Conservation (phyloP, 2,888 invertebrate species). For the Drosophila macrospina region DNA sequence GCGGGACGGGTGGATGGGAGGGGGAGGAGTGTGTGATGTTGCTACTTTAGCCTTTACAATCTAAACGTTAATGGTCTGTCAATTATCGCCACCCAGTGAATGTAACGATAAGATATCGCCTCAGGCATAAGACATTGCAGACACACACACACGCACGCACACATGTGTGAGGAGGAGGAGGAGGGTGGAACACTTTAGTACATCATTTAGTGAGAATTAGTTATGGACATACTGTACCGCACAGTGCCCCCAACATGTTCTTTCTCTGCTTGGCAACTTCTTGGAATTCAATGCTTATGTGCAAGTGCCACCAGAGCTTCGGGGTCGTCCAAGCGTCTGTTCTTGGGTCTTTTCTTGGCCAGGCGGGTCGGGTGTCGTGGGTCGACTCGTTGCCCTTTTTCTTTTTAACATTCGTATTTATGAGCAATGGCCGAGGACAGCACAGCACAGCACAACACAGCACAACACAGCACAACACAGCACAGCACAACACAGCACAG, state of each 20-base stretch:
- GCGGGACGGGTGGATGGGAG: not conserved
- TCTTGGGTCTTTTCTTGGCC: not conserved
- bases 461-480: constrained; percentile 9
- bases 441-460: constrained; percentile 18
- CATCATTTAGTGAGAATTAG: constrained; percentile 79
- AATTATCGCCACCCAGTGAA: constrained; percentile 81
- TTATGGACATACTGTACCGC: constrained; percentile 72
- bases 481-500: constrained; percentile 15
- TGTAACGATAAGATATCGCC: constrained; percentile 78
- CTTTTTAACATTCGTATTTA: constrained; percentile 75
- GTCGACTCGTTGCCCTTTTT: constrained; percentile 52
- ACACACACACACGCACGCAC: constrained; percentile 24
- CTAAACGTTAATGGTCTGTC: constrained; percentile 80
- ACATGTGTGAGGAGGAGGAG: not conserved
- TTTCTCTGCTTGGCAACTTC: constrained; percentile 8
- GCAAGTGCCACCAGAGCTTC: constrained; percentile 32
- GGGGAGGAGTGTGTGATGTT: constrained; percentile 8
- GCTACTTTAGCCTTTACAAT: constrained; percentile 72
- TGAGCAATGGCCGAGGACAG: constrained; percentile 50
- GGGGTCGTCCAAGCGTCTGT: constrained; percentile 14
- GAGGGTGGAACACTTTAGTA: constrained; percentile 67
- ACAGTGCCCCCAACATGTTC: constrained; percentile 18
- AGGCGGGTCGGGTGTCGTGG: too few species aligned
- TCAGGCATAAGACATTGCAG: constrained; percentile 56
- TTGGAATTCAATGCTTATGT: constrained; percentile 50